Evolutionary conservation across 2,888 invertebrate genomes (phyloP), one percentile per base, ranked within the genome.

Genomic region (Ischnura elegans): DNA sequence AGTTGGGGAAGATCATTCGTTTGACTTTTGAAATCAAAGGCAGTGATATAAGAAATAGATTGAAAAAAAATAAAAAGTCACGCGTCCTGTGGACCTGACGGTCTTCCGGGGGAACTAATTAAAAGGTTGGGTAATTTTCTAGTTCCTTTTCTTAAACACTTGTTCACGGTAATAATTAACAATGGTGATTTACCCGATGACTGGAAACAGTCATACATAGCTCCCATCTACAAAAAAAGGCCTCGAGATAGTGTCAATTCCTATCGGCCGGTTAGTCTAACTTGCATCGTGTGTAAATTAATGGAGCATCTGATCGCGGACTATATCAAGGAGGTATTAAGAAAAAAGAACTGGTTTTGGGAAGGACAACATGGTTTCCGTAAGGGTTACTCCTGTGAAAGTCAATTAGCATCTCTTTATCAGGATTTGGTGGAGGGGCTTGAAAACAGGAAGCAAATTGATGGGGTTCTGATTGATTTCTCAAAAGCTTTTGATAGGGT

Each of bases 391-490:
- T 66, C 29, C 66, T 66, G 66, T 66, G 66, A 66, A 29, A 66
- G 66, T 66, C n/a, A 66, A 66, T 66, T 66, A 66, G 66, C 29
- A 6, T 66, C 66, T 66, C 66, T 66, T 66, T 29, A 66, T n/a
- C 66, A 29, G 66, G 29, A 66, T 29, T 29, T 66, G 29, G 66
- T 66, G 66, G 29, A 66, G 16, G 61, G 61, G 13, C 13, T 61
- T 25, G 16, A 61, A 1, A 61, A 61, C 21, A 25, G 61, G 0
- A 66, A 66, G 66, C 66, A 66, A 66, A 66, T 66, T 13, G 29
- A 66, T 66, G 66, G 66, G 29, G 29, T 66, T n/a, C 29, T 66
- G 29, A 61, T 61, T 25, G 61, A 61, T 61, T 61, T 61, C 61
- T 61, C 25, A 10, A 61, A 61, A 61, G 61, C n/a, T 25, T 21